Percentiles rank a stretch among this genome's conserved stretches.
Conservation (phyloP, 53 echinoderm and acorn worm genomes). For the Crossaster papposus region DNA sequence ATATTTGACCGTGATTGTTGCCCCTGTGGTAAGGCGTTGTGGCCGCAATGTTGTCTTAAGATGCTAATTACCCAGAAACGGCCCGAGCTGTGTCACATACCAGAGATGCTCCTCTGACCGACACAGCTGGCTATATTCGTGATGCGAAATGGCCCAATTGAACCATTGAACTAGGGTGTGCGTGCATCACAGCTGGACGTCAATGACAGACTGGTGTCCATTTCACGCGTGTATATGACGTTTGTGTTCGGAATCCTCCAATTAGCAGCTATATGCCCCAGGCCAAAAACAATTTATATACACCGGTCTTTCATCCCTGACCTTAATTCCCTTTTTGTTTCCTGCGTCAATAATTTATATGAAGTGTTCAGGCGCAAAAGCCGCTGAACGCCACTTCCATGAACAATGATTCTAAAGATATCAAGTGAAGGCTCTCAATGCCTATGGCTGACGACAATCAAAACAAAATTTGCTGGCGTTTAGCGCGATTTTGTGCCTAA, state of each 20-base stretch:
- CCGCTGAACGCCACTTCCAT: too few species aligned
- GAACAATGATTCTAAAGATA: too few species aligned
- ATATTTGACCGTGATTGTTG: too few species aligned
- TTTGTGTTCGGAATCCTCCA: background rate
- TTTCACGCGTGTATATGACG: background rate
- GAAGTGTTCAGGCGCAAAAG: too few species aligned
- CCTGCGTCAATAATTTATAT: too few species aligned
- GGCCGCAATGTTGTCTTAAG: background rate
- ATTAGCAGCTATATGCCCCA: conserved; percentile 5
- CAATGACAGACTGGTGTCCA: background rate
- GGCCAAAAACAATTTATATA: too few species aligned
- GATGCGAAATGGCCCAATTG: background rate
- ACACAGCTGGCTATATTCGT: background rate
- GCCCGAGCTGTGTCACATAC: background rate
- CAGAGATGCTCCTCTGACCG: background rate
- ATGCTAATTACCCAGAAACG: background rate
- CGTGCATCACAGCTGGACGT: background rate
- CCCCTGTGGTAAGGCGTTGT: background rate
- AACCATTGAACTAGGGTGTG: background rate
- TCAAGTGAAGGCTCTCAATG: too few species aligned
- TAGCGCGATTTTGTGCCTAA: too few species aligned
- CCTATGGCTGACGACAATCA: too few species aligned
- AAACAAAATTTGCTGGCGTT: too few species aligned
- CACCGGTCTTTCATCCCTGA: too few species aligned
- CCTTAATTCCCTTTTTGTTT: too few species aligned